Evolutionary conservation across 1,140 invertebrate species (phyloP).

Genomic region (Rhopalosiphum maidis): DNA sequence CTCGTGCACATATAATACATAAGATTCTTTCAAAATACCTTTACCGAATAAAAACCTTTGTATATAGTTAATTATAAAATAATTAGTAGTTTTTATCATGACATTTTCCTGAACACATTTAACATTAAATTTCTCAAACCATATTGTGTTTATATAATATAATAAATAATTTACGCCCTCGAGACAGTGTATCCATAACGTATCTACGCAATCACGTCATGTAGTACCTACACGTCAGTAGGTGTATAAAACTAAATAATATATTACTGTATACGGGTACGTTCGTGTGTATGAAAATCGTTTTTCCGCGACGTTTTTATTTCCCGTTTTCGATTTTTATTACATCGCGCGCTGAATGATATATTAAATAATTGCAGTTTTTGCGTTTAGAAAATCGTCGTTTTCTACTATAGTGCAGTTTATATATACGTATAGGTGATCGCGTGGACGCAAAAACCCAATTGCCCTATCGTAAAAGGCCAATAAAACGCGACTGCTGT

Average conservation of each 20-base stretch:
- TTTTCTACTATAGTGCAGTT: neutral
- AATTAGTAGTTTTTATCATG: neutral
- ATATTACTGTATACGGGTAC: neutral
- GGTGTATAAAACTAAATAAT: neutral
- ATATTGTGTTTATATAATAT: neutral
- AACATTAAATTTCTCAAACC: neutral
- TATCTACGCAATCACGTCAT: neutral
- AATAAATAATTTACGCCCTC: neutral
- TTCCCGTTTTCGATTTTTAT: neutral
- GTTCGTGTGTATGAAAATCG: neutral
- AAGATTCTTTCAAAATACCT: too few species aligned
- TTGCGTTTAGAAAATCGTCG: neutral
- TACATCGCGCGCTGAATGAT: neutral
- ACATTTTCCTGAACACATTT: neutral
- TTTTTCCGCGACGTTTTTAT: neutral
- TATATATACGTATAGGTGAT: neutral
- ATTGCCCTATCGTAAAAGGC: slow-evolving; percentile 48
- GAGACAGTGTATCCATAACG: neutral
- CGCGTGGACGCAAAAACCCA: neutral
- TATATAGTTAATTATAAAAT: neutral
- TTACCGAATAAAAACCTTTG: too few species aligned
- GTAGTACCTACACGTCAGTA: neutral
- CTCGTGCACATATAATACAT: too few species aligned
- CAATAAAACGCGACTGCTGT: slow-evolving; percentile 33
- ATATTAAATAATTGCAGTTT: neutral